A percentile compares a stretch with the other conserved stretches of the same genome.
phyloP scores from a whole-genome alignment of 1,140 invertebrate species.

The Drosophila pseudoananassae region DNA sequence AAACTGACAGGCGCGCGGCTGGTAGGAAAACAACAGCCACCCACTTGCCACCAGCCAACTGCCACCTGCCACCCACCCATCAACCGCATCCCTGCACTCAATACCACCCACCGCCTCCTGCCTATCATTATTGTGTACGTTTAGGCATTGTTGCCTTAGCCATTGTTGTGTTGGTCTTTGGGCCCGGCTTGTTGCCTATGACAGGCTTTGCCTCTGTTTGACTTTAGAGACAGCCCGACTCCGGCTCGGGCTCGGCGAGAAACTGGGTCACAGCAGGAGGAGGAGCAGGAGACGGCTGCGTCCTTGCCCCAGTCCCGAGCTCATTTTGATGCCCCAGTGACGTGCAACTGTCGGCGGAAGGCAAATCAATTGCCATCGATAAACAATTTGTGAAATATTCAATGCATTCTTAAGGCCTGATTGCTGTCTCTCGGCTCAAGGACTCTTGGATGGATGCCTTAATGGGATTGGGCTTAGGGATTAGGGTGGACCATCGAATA shows the following conservation, averaged over 20 bases:
- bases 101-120: not conserved
- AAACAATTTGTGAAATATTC: conserved; percentile 49
- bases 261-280: conserved; percentile 59
- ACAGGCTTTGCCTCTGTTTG: conserved; percentile 55
- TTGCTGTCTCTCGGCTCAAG: not conserved
- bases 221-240: conserved; percentile 41
- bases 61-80: not conserved
- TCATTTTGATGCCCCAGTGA: conserved; percentile 18
- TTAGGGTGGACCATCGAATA: not conserved
- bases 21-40: conserved; percentile 1
- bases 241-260: not conserved
- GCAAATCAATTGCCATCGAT: conserved; percentile 51
- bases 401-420: conserved; percentile 42
- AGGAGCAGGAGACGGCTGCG: conserved; percentile 13
- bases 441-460: conserved; percentile 4
- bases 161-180: conserved; percentile 36
- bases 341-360: conserved; percentile 63
- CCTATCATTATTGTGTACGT: conserved; percentile 67
- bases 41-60: not conserved
- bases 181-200: conserved; percentile 41
- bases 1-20: conserved; percentile 39
- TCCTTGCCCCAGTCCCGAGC: conserved; percentile 35
- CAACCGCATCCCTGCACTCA: not conserved
- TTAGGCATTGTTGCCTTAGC: conserved; percentile 64
- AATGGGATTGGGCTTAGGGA: conserved; percentile 22